These are phyloP conservation scores for Pseudococcus jackbeardsleyi DNA, from an alignment of 2,888 invertebrate species.

Conservation along the genomic window DNA sequence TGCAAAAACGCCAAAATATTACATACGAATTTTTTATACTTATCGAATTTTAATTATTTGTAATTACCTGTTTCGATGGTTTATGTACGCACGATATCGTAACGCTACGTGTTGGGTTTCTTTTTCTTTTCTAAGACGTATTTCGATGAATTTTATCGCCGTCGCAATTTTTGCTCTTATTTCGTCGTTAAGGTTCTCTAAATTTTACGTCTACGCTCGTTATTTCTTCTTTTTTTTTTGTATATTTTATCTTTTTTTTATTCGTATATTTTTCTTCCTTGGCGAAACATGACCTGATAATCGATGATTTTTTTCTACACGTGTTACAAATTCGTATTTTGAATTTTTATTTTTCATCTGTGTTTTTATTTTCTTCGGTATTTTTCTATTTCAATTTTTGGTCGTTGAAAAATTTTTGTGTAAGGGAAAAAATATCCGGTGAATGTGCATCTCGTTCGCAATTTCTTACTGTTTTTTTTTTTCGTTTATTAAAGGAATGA, in stretches of 20 bases:
- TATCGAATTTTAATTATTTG: slow-evolving; percentile 2
- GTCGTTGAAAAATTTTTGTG: slow-evolving; percentile 4
- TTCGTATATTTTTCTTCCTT: slow-evolving; percentile 4
- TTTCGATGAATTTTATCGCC: background rate
- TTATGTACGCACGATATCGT: background rate
- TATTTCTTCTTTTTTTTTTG: background rate
- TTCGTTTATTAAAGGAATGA: slow-evolving; percentile 43
- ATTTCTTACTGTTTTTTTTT: background rate
- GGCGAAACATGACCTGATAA: slow-evolving; percentile 8
- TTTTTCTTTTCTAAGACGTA: background rate
- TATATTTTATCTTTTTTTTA: slow-evolving; percentile 3
- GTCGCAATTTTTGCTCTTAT: background rate
- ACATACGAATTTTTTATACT: background rate
- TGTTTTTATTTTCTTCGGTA: background rate
- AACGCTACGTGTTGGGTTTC: background rate
- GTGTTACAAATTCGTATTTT: background rate
- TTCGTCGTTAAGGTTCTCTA: background rate
- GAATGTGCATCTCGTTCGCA: background rate
- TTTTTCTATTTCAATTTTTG: slow-evolving; percentile 38
- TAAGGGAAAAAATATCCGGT: background rate
- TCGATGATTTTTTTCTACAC: slow-evolving; percentile 2
- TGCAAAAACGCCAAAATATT: background rate
- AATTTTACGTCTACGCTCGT: slow-evolving; percentile 15
- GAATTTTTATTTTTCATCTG: background rate
- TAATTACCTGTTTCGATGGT: background rate